Conservation (phyloP, 2,888 invertebrate species). For the Druceiella hillmani region DNA sequence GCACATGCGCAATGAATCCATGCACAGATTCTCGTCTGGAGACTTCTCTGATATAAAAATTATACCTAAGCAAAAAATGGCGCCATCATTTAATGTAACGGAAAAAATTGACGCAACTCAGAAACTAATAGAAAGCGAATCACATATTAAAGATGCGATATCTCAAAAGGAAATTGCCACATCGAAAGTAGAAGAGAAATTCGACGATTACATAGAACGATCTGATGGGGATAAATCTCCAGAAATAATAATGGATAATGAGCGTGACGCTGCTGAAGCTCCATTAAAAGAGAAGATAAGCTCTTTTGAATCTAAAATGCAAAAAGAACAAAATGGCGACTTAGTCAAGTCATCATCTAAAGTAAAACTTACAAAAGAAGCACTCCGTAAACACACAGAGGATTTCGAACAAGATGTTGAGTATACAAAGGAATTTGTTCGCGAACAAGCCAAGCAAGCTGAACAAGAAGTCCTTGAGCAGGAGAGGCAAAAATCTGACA, state of each 20-base stretch:
- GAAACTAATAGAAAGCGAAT: constrained; percentile 26
- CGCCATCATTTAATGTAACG: too few relatives aligned
- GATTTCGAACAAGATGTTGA: constrained; percentile 46
- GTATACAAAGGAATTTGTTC: constrained; percentile 49
- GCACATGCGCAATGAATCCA: constrained; percentile 50
- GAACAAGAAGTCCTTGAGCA: constrained; percentile 32
- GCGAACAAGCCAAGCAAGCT: constrained; percentile 46
- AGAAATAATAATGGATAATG: constrained; percentile 39
- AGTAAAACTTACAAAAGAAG: constrained; percentile 47
- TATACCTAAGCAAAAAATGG: constrained; percentile 40
- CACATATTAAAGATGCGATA: constrained; percentile 37
- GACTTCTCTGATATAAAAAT: constrained; percentile 50
- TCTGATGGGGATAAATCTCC: constrained; percentile 41
- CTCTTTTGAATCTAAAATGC: constrained; percentile 46
- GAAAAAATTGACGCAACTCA: constrained; percentile 37
- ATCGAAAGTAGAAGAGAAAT: constrained; percentile 52
- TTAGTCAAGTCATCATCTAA: constrained; percentile 34
- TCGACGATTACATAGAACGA: too few relatives aligned
- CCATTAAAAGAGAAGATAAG: constrained; percentile 43
- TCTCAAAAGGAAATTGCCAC: constrained; percentile 45
- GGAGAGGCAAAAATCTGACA: constrained; percentile 31
- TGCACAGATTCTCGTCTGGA: constrained; percentile 47
- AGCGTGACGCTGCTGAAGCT: constrained; percentile 48
- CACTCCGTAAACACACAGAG: constrained; percentile 45
- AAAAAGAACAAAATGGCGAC: constrained; percentile 40